phyloP scores from a whole-genome alignment of 2,113 vertebrate species.

The Rhinoptilus africanus region DNA sequence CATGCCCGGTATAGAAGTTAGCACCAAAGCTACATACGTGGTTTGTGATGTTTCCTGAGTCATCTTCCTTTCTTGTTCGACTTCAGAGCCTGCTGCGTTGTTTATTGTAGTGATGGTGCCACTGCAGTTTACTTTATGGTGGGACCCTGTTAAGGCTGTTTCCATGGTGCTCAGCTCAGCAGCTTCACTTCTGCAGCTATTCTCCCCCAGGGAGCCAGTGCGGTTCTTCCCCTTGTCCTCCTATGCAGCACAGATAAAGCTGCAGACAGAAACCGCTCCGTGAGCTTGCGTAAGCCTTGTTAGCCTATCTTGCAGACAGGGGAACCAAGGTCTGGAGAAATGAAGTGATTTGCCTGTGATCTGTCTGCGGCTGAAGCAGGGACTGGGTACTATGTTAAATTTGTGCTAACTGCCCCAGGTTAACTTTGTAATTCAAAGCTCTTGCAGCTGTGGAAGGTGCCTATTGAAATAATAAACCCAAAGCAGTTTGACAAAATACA shows the following conservation, averaged over 20 bases:
- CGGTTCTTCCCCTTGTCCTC: background rate
- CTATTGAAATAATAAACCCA: background rate
- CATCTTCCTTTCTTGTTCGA: background rate
- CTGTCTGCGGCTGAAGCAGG: background rate
- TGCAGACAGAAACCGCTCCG: background rate
- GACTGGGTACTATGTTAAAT: background rate
- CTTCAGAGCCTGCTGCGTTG: background rate
- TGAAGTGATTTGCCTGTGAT: background rate
- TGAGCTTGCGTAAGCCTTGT: background rate
- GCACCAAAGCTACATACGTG: background rate
- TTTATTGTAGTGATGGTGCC: background rate
- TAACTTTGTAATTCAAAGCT: background rate
- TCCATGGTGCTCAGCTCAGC: background rate
- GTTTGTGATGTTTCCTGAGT: background rate
- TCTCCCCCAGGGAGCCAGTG: background rate
- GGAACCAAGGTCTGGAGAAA: background rate
- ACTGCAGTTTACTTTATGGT: background rate
- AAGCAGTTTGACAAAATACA: background rate
- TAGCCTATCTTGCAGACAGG: background rate
- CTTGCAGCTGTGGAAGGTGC: background rate
- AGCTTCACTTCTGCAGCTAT: background rate
- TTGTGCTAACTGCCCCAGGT: background rate
- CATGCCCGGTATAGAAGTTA: background rate
- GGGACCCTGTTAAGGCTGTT: conserved; percentile 5
- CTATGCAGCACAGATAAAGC: background rate